Percentiles rank a stretch among this genome's conserved stretches.
Evolutionary conservation across 1,140 invertebrate genomes (phyloP).

Genomic region (Octopus bimaculoides): DNA sequence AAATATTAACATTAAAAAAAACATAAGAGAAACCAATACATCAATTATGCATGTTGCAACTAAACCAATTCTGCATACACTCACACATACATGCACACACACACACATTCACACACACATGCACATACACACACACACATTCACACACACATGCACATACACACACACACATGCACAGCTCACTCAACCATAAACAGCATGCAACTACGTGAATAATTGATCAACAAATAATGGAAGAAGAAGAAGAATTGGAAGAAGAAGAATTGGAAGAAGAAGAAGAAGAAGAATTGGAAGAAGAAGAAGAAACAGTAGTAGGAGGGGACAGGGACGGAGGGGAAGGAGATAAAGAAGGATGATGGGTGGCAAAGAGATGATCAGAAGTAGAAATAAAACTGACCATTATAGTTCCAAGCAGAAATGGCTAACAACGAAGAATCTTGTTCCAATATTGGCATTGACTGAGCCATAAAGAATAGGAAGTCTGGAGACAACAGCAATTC

Average conservation of each 20-base stretch:
- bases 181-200: too few relatives aligned
- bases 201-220: too few relatives aligned
- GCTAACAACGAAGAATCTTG: slow-evolving; percentile 54
- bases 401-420: slow-evolving; percentile 60
- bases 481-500: slow-evolving; percentile 59
- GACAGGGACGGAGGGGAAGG: background rate
- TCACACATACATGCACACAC: background rate
- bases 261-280: too few relatives aligned
- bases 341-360: background rate
- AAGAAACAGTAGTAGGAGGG: too few relatives aligned
- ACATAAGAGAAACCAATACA: too few relatives aligned
- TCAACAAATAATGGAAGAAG: too few relatives aligned
- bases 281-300: too few relatives aligned
- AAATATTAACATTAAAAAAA: too few relatives aligned
- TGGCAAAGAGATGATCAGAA: background rate
- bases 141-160: background rate
- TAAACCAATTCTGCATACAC: background rate
- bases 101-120: background rate
- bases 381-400: slow-evolving; percentile 48
- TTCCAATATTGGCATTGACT: slow-evolving; percentile 51
- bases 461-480: slow-evolving; percentile 59
- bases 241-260: too few relatives aligned
- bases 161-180: background rate
- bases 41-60: too few relatives aligned
- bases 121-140: background rate